Evolutionary conservation across 2,888 invertebrate species (phyloP).

Genomic region (Cryptocephalus primarius): DNA sequence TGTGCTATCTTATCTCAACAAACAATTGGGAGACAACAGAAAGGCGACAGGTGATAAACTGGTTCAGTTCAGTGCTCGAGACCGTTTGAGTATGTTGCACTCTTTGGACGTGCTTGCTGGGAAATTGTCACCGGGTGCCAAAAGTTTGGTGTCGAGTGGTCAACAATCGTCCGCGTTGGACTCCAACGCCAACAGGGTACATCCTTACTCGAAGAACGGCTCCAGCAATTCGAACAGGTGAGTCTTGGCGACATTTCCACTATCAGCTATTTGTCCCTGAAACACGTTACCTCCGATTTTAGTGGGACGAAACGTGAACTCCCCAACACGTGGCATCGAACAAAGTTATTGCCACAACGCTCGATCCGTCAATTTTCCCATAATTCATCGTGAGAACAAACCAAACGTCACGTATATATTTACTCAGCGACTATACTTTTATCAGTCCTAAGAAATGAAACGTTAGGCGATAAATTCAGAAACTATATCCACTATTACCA

Average conservation of each 20-base stretch:
- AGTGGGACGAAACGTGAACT: too few species aligned
- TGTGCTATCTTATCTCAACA: slow-evolving; percentile 23
- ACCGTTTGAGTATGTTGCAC: slow-evolving; percentile 59
- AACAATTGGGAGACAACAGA: slow-evolving; percentile 1
- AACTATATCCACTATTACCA: too few species aligned
- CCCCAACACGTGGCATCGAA: too few species aligned
- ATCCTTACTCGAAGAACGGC: slow-evolving; percentile 42
- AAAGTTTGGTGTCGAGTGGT: slow-evolving; percentile 16
- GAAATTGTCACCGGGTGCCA: slow-evolving; percentile 75
- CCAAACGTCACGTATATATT: too few species aligned
- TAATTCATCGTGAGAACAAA: too few species aligned
- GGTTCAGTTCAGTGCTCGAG: slow-evolving; percentile 24
- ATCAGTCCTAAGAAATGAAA: too few species aligned
- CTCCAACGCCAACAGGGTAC: slow-evolving; percentile 58
- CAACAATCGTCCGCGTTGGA: slow-evolving; percentile 43
- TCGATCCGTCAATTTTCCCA: too few species aligned
- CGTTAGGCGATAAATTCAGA: too few species aligned
- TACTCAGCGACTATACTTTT: too few species aligned
- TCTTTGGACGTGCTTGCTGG: slow-evolving; percentile 81
- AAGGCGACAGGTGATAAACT: slow-evolving; percentile 19
- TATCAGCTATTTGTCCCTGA: not conserved
- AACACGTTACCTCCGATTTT: not conserved
- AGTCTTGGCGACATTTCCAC: slow-evolving; percentile 8
- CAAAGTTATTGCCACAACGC: too few species aligned
- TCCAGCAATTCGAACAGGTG: slow-evolving; percentile 20